Conservation (phyloP, 2,113 vertebrate species). For the Boulengeromyrus knoepffleri region DNA sequence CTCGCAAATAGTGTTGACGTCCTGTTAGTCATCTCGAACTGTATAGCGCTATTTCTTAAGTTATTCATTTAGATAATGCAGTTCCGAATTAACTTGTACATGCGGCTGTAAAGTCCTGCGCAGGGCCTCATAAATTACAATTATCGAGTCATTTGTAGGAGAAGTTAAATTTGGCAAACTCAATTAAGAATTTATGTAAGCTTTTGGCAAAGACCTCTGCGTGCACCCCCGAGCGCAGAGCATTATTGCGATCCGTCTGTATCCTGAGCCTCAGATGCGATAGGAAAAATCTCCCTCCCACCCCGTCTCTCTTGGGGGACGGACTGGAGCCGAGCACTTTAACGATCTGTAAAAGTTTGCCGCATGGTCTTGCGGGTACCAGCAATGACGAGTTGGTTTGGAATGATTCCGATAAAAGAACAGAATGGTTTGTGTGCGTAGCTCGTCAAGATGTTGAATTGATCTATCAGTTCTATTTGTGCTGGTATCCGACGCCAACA, state of each 20-base stretch:
- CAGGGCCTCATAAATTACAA: not conserved
- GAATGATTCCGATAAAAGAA: not conserved
- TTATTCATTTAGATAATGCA: not conserved
- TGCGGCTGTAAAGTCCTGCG: not conserved
- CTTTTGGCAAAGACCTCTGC: not conserved
- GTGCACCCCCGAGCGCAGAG: not conserved
- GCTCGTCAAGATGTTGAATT: not conserved
- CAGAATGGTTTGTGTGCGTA: not conserved
- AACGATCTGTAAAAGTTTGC: not conserved
- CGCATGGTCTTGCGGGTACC: not conserved
- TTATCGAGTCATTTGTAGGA: not conserved
- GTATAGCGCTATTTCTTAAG: not conserved
- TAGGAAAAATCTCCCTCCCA: not conserved
- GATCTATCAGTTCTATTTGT: not conserved
- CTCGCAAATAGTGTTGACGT: not conserved
- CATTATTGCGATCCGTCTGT: not conserved
- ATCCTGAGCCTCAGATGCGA: not conserved
- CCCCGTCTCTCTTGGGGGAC: not conserved
- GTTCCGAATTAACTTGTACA: not conserved
- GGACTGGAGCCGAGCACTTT: not conserved
- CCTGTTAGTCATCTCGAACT: not conserved
- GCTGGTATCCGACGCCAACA: not conserved
- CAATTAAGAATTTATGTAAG: slow-evolving; percentile 13
- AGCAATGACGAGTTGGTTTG: not conserved
- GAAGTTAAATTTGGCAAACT: slow-evolving; percentile 5